Evolutionary conservation across 2,797 vertebrate genomes (phyloP), one percentile per base, ranked within the genome.

Genomic region (Crenuchus spilurus): DNA sequence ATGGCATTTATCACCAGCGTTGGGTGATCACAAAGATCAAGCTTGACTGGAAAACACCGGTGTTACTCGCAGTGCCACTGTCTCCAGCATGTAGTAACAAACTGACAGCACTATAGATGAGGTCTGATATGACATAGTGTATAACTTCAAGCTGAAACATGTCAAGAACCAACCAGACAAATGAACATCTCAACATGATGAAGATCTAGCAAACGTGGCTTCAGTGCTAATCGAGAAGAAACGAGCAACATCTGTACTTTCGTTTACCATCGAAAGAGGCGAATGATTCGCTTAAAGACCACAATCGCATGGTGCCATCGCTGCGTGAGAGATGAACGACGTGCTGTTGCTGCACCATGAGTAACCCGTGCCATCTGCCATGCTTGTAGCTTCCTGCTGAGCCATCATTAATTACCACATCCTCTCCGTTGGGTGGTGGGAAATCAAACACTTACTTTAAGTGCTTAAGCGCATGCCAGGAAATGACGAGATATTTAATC

Each of bases 331-430:
- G 80, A 80, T 57, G 70, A 77, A 80, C 42, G 67, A 55, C 62
- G 70, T 55, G 78, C 72, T 78, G 78, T 48, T 78, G 76, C 72
- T 70, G 80, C 77, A 66, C 78, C 76, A 69, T 67, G 77, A 80
- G 82, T 77, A 85, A 83, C 84, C 80, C 84, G 66, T 78, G 81
- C 84, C 84, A 85, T 85, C 84, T 85, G 84, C 82, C 80, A 67
- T 52, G 63, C 75, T 77, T 65, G 65, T 49, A 67, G 78, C 70
- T 80, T 70, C 80, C 84, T 64, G 75, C 82, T 65, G 81, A 84
- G 84, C 65, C 74, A 80, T 70, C 78, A 83, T 85, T 85, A 85
- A 85, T 85, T 85, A 85, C 84, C 80, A 75, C 74, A 65, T 76
- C 79, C 78, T 79, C 82, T 81, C 77, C 46, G 79, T 78, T 61